Conservation (phyloP, 2,797 vertebrate species). For the Halcyon badia region DNA sequence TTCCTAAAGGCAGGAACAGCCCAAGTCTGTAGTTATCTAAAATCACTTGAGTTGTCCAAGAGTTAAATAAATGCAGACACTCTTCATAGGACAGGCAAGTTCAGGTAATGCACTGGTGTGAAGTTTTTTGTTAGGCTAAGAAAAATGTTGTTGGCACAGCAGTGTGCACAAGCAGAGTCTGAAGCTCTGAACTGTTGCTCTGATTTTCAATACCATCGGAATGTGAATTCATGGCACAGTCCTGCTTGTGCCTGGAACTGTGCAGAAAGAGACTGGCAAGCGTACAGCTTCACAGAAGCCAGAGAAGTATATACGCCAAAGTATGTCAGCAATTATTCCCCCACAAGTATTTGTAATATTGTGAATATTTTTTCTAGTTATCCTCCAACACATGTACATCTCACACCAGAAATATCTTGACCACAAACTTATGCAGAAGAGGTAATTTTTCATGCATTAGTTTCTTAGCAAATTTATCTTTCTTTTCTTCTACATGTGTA, state of each 20-base stretch:
- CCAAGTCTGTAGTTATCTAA: neutral
- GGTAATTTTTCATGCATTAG: neutral
- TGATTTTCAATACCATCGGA: slow-evolving; percentile 1
- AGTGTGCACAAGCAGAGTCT: neutral
- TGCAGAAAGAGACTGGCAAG: neutral
- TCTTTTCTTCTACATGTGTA: neutral
- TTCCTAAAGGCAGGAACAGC: neutral
- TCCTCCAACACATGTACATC: neutral
- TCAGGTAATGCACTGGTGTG: neutral
- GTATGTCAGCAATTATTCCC: neutral
- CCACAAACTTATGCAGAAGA: neutral
- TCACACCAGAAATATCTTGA: neutral
- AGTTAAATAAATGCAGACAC: neutral
- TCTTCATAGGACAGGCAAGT: neutral
- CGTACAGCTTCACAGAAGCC: neutral
- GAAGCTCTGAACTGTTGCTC: neutral
- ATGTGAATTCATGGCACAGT: neutral
- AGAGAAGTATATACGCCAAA: neutral
- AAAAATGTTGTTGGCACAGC: neutral
- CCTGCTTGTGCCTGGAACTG: neutral
- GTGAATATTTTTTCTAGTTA: neutral
- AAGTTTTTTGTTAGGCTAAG: neutral
- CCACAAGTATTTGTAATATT: neutral
- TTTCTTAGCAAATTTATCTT: neutral
- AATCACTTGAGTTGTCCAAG: neutral